These are phyloP conservation scores for Philonicus albiceps DNA, from an alignment of 2,888 invertebrate genomes.

Conservation along the genomic window DNA sequence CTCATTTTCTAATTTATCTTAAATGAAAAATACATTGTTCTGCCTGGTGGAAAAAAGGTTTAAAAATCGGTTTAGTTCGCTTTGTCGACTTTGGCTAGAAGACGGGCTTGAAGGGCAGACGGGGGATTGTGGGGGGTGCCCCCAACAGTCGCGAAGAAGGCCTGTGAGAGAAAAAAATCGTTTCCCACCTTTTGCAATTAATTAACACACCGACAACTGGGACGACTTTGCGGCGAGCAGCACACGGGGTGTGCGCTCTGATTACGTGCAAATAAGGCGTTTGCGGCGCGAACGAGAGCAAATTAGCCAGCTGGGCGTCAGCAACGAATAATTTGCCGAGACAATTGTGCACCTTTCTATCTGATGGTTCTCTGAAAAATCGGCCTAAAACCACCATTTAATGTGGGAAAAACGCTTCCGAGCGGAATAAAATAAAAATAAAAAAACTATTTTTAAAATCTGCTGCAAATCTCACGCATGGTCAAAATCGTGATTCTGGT, in stretches of 20 bases:
- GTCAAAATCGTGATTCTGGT: neutral
- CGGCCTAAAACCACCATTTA: neutral
- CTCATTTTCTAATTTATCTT: constrained; percentile 18
- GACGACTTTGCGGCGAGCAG: neutral
- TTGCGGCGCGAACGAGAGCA: neutral
- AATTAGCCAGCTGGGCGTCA: neutral
- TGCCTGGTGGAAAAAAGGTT: neutral
- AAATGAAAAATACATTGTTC: constrained; percentile 15
- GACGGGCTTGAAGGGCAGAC: neutral
- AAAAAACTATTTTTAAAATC: neutral
- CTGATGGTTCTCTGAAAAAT: neutral
- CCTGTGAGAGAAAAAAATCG: neutral
- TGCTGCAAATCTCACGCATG: neutral
- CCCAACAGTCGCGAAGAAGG: neutral
- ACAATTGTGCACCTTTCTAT: neutral
- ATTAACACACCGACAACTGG: neutral
- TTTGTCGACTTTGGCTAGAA: neutral
- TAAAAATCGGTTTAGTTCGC: neutral
- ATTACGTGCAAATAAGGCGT: constrained; percentile 21
- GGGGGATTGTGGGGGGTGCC: neutral
- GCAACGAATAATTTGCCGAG: neutral
- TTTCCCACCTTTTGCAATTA: constrained; percentile 30
- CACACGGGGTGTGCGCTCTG: neutral
- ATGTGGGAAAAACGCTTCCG: neutral
- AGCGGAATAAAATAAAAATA: neutral